Conservation (phyloP, 1,140 invertebrate genomes). For the Drosophila nannoptera region DNA sequence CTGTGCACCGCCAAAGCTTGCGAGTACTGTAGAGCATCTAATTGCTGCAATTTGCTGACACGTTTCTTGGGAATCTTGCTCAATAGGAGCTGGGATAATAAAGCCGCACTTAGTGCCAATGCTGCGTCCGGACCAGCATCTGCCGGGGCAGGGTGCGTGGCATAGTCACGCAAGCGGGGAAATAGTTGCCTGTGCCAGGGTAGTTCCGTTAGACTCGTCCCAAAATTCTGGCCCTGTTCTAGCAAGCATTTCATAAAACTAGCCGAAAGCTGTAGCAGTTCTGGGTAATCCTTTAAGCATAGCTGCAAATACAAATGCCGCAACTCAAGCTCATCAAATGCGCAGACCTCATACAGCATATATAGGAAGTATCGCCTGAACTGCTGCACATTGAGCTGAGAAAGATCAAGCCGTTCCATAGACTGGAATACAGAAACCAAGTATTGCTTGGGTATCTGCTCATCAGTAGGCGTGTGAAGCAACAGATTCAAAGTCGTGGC, state of each 20-base stretch:
- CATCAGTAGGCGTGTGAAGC: conserved; percentile 12
- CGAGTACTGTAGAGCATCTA: conserved; percentile 67
- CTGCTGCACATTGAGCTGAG: conserved; percentile 34
- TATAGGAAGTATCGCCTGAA: conserved; percentile 41
- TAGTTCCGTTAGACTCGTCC: conserved; percentile 20
- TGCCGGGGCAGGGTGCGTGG: background rate
- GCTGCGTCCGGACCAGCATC: conserved; percentile 12
- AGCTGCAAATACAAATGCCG: conserved; percentile 59
- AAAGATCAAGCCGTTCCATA: conserved; percentile 36
- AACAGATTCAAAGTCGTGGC: conserved; percentile 52
- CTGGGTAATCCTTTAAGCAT: conserved; percentile 26
- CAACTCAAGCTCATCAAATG: conserved; percentile 52
- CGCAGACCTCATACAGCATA: conserved; percentile 62
- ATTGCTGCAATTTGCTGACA: conserved; percentile 27
- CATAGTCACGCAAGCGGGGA: conserved; percentile 68
- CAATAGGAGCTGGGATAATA: conserved; percentile 53
- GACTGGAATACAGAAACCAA: conserved; percentile 30
- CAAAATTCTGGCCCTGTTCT: background rate
- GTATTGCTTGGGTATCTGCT: conserved; percentile 14
- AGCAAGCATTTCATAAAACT: conserved; percentile 29
- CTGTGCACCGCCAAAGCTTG: conserved; percentile 49
- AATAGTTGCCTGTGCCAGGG: conserved; percentile 73
- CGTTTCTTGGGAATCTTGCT: conserved; percentile 29
- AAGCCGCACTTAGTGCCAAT: conserved; percentile 48
- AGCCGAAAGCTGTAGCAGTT: conserved; percentile 24